Conservation (phyloP, 2,113 vertebrate species). For the Pampusana beccarii region DNA sequence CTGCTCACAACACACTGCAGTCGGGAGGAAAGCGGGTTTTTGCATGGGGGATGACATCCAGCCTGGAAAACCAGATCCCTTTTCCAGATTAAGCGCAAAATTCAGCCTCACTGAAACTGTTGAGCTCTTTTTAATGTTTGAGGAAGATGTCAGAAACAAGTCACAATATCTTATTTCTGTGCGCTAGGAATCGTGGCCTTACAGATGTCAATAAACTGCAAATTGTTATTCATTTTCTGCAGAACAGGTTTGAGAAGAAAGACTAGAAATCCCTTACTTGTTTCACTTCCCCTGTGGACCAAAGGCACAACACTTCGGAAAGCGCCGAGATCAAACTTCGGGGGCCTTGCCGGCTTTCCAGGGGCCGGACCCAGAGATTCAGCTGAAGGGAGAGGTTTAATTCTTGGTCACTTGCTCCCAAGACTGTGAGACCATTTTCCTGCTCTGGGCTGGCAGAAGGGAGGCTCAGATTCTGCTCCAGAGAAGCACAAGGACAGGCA, state of each 20-base stretch:
- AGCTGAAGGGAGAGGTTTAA: slow-evolving; percentile 62
- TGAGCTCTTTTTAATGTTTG: not conserved
- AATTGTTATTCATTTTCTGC: not conserved
- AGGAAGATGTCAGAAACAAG: not conserved
- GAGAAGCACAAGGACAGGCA: not conserved
- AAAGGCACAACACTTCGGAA: not conserved
- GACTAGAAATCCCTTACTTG: slow-evolving; percentile 21
- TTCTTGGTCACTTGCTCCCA: slow-evolving; percentile 50
- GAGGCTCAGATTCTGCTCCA: not conserved
- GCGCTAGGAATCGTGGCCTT: fast-evolving
- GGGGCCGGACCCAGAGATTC: slow-evolving; percentile 68
- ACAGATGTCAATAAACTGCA: not conserved
- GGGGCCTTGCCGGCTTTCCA: slow-evolving; percentile 74
- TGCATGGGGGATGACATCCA: not conserved
- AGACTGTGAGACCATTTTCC: not conserved
- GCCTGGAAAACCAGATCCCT: not conserved
- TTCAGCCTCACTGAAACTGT: not conserved
- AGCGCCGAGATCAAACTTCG: slow-evolving; percentile 31
- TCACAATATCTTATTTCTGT: not conserved
- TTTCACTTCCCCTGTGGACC: not conserved
- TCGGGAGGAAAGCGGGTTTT: not conserved
- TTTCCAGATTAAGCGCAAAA: not conserved
- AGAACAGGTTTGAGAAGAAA: not conserved
- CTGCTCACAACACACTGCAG: not conserved
- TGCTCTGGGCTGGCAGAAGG: not conserved